Conservation (phyloP, 2,113 vertebrate species). For the Corydoras sp. region DNA sequence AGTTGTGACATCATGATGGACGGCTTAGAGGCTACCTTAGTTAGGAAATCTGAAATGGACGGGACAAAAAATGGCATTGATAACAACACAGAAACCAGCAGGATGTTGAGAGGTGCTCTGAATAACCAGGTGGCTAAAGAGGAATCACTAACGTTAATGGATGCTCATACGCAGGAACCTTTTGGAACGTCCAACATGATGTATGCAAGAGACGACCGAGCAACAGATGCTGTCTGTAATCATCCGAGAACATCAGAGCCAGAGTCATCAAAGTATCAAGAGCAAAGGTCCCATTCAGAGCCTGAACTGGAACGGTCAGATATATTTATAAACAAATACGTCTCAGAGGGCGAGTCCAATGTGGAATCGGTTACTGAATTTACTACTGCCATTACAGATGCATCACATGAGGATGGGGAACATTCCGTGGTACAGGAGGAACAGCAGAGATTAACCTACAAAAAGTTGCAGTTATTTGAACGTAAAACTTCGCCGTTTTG, state of each 20-base stretch:
- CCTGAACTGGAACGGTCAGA: slow-evolving; percentile 24
- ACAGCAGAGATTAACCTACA: no score
- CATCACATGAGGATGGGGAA: background rate
- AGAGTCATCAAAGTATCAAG: slow-evolving; percentile 11
- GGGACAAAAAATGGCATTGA: background rate
- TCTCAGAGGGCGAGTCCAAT: background rate
- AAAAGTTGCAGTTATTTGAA: no score
- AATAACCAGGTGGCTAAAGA: background rate
- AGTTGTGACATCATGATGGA: background rate
- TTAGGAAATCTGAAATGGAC: background rate
- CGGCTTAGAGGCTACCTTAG: background rate
- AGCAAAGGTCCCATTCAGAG: slow-evolving; percentile 13
- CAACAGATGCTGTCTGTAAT: slow-evolving; percentile 18
- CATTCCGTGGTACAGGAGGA: no score
- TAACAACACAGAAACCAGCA: background rate
- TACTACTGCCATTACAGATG: no score
- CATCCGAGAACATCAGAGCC: slow-evolving; percentile 19
- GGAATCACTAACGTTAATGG: background rate
- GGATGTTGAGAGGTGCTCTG: no score
- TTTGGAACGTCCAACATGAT: no score
- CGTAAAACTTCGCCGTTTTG: no score
- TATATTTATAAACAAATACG: background rate
- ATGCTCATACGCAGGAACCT: no score
- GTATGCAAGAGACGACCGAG: slow-evolving; percentile 22
- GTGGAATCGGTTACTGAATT: no score